Conservation (phyloP, 2,113 vertebrate genomes). For the Tiliqua scincoides region DNA sequence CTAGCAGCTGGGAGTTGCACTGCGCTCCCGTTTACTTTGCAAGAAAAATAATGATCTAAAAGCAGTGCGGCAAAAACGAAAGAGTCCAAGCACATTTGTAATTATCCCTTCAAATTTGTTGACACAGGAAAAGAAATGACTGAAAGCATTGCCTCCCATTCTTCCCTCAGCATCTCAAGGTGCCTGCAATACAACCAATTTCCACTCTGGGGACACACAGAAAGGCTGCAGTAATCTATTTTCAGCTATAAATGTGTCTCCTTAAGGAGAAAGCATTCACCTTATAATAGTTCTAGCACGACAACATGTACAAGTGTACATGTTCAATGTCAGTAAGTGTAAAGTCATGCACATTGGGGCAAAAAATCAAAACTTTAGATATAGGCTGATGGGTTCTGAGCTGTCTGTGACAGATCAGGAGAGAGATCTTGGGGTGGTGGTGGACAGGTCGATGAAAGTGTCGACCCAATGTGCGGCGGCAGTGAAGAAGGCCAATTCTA, state of each 20-base stretch:
- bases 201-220: neutral
- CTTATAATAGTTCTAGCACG: neutral
- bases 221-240: conserved; percentile 5
- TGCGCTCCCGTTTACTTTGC: neutral
- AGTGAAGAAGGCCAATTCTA: too few species aligned
- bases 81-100: neutral
- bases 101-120: neutral
- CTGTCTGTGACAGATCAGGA: too few species aligned
- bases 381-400: too few species aligned
- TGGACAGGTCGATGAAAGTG: too few species aligned
- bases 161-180: neutral
- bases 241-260: neutral
- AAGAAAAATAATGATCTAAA: rapidly evolving
- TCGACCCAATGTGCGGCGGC: too few species aligned
- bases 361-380: too few species aligned
- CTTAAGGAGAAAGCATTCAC: conserved; percentile 10
- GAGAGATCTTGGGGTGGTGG: too few species aligned
- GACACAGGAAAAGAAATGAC: neutral
- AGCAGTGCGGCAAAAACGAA: neutral
- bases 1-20: neutral
- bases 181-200: neutral
- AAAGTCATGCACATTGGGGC: too few species aligned
- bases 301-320: too few species aligned
- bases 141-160: conserved; percentile 1
- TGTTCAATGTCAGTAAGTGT: too few species aligned